A percentile compares a stretch with the other conserved stretches of the same genome.
Conservation (phyloP, 2,888 invertebrate species). For the Latrodectus hesperus region DNA sequence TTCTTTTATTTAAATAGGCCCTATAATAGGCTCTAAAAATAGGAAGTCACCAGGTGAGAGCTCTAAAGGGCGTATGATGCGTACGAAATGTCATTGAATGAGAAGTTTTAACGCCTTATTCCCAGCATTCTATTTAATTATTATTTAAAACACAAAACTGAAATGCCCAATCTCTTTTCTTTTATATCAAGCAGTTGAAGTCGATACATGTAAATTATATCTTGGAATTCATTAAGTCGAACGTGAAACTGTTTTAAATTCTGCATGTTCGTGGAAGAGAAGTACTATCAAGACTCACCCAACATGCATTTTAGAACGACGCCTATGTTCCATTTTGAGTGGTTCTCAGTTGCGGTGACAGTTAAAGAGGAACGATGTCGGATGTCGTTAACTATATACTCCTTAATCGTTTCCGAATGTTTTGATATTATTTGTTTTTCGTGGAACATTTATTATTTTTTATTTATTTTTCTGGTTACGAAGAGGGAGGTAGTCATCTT, state of each 20-base stretch:
- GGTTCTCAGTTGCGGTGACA: slow-evolving; percentile 40
- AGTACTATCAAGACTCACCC: slow-evolving; percentile 44
- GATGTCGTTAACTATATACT: slow-evolving; percentile 64
- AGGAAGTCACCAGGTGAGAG: no score
- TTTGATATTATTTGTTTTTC: slow-evolving; percentile 26
- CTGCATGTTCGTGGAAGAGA: slow-evolving; percentile 6
- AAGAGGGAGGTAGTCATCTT: slow-evolving; percentile 40
- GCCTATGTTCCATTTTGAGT: slow-evolving; percentile 53
- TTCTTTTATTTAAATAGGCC: no score
- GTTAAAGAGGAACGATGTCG: slow-evolving; percentile 54
- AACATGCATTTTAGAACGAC: slow-evolving; percentile 48
- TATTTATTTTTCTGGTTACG: slow-evolving; percentile 22
- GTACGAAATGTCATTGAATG: neutral
- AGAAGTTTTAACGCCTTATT: neutral
- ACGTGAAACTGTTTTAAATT: slow-evolving; percentile 48
- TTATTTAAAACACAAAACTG: neutral
- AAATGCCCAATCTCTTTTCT: neutral
- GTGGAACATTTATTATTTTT: slow-evolving; percentile 22
- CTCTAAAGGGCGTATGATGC: no score
- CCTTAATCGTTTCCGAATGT: slow-evolving; percentile 62
- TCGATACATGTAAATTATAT: slow-evolving; percentile 3
- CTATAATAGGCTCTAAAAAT: no score
- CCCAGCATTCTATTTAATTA: neutral
- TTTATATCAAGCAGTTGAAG: neutral
- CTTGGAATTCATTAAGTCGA: slow-evolving; percentile 46